Evolutionary conservation across 2,888 invertebrate genomes (phyloP).

Genomic region (Polietes domitor): DNA sequence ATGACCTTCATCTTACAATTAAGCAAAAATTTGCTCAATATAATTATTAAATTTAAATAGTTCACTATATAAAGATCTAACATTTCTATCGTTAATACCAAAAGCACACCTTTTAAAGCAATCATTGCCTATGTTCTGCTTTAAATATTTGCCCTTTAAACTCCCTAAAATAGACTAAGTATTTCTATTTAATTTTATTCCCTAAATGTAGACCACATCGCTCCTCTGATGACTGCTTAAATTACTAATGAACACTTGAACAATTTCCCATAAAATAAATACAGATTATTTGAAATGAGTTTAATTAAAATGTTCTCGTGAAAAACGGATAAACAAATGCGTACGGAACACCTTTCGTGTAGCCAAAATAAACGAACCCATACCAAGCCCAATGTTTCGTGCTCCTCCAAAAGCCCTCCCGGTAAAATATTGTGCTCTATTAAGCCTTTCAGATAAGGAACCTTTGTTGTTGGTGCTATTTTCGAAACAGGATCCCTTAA

Average conservation of each 20-base stretch:
- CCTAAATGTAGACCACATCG: not conserved
- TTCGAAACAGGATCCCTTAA: constrained; percentile 48
- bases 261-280: constrained; percentile 17
- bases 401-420: not conserved
- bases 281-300: constrained; percentile 17
- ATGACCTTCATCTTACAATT: too few relatives aligned
- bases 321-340: not conserved
- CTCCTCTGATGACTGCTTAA: not conserved
- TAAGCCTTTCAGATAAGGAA: not conserved
- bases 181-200: too few relatives aligned
- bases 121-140: too few relatives aligned
- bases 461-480: not conserved
- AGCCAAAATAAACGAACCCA: not conserved
- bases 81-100: too few relatives aligned
- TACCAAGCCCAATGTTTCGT: not conserved
- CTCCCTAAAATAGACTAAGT: not conserved
- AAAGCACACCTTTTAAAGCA: too few relatives aligned
- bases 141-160: too few relatives aligned
- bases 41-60: too few relatives aligned
- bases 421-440: constrained; percentile 18
- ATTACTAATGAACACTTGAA: not conserved
- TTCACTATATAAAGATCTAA: too few relatives aligned
- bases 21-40: too few relatives aligned
- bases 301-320: constrained; percentile 12
- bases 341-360: not conserved